Evolutionary conservation across 2,888 invertebrate genomes (phyloP), one percentile per base, ranked within the genome.

Genomic region (Ormia ochracea): DNA sequence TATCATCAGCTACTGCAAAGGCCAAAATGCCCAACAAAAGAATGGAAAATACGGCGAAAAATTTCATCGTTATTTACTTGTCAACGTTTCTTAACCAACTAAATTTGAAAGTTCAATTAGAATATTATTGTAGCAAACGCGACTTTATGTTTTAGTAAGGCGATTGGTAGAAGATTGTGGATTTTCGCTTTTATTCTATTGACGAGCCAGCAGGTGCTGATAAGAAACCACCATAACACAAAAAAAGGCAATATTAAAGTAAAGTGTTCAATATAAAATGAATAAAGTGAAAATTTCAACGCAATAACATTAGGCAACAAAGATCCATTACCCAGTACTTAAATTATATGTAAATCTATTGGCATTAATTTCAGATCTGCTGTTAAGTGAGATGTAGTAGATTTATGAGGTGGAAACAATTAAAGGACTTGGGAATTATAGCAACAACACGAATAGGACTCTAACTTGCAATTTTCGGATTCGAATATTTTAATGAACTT

Each of bases 1-100:
- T 48, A 4, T 21, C 65, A 65, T 61, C 63, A 4, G 81, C 83
- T 6, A 26, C 45, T 14, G 58, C 58, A 23, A 82, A 43, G 19
- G 81, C 84, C 80, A 45, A 23, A 82, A 63, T 4, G 7, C 82
- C 83, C 68, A 84, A 12, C 41, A 87, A 31, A 56, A 84, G 70
- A 14, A 85, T 0, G 0, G 83, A 65, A 9, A 84, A 78, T 6
- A 85, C 7, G 14, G 82, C 84, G 65, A 82, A 65, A 38, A 83
- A 23, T 68, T 76, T 76, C 80, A 80, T 80, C 38, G 31, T 80
- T 70, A 52, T 80, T 72, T 26, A 68, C 75, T 28, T 61, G 14
- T n/a, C 41, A 23, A 61, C 56, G 26, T 48, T 7, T 54, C 50
- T 50, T 1, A 56, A 56, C 28, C 14, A 75, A 76, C 75, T 75